Evolutionary conservation across 2,888 invertebrate genomes (phyloP), one percentile per base, ranked within the genome.

Genomic region (Oxyteleia sp.): DNA sequence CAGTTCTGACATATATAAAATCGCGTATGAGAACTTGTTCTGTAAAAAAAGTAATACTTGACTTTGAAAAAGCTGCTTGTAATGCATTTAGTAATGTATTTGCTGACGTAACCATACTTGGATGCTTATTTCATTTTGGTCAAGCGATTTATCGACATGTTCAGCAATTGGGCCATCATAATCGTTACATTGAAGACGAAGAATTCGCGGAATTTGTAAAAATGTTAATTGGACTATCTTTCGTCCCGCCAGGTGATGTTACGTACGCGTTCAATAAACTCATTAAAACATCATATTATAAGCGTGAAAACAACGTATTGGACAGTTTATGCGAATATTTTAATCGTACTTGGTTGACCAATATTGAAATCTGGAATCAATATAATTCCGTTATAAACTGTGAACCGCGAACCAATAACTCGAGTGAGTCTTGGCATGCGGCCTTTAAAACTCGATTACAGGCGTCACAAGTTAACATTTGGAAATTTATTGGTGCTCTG

Each of bases 381-480:
- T 35, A 51, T 35, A 49, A 64, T 1, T 5, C 8, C 11, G 64
- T 64, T n/a, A 5, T 49, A 13, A 18, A 64, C 0, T 13, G n/a
- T 13, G 16, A 7, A 20, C 53, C 66, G 0, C 53, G 38, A 35
- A 68, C 66, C 11, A 68, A 53, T 13, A 68, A 68, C 18, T 11
- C 4, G 0, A 53, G 53, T n/a, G 53, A 68, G 7, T 51, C 66
- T 2, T 68, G 66, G 66, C 66, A 68, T 49, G n/a, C 35, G 15
- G 38, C 53, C 0, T 53, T 68, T 29, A 1, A 15, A 4, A 4
- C 18, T 15, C 38, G 66, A 1, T 38, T 68, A 10, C 66, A 53
- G 7, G 38, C 66, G 1, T 8, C 10, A 1, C 59, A 61, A 26
- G 0, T 43, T 8, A 61, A 43, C 11, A 15, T 61, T n/a, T 57